Percentiles rank a stretch among this genome's conserved stretches.
Evolutionary conservation across 2,888 invertebrate species (phyloP).

Genomic region (Ormyrus rosae): DNA sequence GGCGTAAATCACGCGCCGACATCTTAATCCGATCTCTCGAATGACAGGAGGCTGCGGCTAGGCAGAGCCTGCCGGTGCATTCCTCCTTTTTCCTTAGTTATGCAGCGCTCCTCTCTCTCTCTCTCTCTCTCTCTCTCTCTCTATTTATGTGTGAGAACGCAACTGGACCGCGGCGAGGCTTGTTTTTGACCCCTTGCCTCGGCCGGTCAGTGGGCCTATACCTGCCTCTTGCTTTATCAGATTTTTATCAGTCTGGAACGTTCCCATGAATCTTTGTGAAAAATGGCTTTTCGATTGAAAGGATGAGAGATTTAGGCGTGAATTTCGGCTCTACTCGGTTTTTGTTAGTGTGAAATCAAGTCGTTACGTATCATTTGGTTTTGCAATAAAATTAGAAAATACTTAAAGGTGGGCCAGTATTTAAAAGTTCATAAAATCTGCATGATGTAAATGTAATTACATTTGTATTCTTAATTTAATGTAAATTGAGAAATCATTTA

Average conservation of each 20-base stretch:
- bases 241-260: not conserved
- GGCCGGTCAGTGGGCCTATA: not conserved
- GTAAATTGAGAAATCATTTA: too few relatives aligned
- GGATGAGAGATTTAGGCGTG: too few relatives aligned
- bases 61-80: not conserved
- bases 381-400: too few relatives aligned
- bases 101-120: conserved; percentile 8
- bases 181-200: not conserved
- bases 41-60: conserved; percentile 27
- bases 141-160: not conserved
- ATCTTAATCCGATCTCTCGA: conserved; percentile 55
- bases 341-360: too few relatives aligned
- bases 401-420: too few relatives aligned
- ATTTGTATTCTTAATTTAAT: too few relatives aligned
- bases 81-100: conserved; percentile 11
- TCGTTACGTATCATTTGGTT: too few relatives aligned
- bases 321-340: too few relatives aligned
- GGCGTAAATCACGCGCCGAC: conserved; percentile 50
- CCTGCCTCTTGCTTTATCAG: not conserved
- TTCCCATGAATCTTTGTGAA: not conserved
- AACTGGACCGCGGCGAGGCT: not conserved
- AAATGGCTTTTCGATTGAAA: too few relatives aligned
- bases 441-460: too few relatives aligned
- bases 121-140: too few relatives aligned
- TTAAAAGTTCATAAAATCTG: too few relatives aligned